These are phyloP conservation scores for Gymnoscelis rufifasciata DNA, from an alignment of 2,888 invertebrate genomes.

Conservation along the genomic window DNA sequence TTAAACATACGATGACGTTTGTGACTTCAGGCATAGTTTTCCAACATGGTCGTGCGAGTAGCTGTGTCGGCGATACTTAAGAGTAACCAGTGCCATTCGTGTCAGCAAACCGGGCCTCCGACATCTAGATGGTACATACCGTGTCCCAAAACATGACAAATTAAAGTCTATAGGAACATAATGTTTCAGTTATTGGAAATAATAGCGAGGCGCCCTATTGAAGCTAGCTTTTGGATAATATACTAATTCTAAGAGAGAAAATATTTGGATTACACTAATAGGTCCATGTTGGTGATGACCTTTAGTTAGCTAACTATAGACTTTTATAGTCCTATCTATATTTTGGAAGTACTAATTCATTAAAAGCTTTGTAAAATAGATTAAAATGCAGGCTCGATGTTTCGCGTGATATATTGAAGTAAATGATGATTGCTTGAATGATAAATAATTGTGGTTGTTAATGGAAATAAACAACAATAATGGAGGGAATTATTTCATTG, in stretches of 20 bases:
- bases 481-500: too few species aligned
- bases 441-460: too few species aligned
- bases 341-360: constrained; percentile 17
- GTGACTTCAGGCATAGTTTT: constrained; percentile 24
- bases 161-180: constrained; percentile 46
- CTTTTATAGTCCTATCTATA: constrained; percentile 2
- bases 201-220: constrained; percentile 34
- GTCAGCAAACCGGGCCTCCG: too few species aligned
- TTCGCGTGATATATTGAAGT: neutral
- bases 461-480: too few species aligned
- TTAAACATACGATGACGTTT: constrained; percentile 27
- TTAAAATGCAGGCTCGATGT: constrained; percentile 15
- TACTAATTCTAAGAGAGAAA: constrained; percentile 19
- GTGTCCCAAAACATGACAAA: constrained; percentile 41
- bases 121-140: constrained; percentile 33
- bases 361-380: constrained; percentile 14
- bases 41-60: neutral
- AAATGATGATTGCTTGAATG: too few species aligned
- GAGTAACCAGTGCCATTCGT: too few species aligned
- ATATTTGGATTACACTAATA: constrained; percentile 18
- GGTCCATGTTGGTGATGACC: constrained; percentile 8
- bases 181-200: constrained; percentile 33
- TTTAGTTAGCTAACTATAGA: constrained; percentile 14
- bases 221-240: constrained; percentile 36
- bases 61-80: too few species aligned